Conservation (phyloP, 2,113 vertebrate species). For the Cygnus buccinator region DNA sequence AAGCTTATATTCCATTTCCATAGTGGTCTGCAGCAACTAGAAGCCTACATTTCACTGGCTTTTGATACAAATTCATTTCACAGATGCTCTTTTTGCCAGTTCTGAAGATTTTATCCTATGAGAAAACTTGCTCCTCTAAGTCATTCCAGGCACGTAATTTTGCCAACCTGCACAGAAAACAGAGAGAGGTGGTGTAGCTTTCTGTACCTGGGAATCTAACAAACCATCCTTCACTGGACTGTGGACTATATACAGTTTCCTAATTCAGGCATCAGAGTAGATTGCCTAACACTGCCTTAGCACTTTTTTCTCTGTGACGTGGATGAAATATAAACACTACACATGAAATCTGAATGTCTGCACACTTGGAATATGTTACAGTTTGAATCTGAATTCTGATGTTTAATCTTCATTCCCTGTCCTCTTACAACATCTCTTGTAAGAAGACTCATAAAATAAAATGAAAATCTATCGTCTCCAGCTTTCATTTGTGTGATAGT, state of each 20-base stretch:
- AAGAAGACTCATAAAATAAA: neutral
- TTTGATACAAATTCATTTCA: neutral
- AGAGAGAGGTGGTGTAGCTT: neutral
- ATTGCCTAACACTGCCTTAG: neutral
- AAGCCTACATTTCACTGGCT: neutral
- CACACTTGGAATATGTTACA: neutral
- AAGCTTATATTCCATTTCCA: neutral
- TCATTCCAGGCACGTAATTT: neutral
- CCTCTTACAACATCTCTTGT: neutral
- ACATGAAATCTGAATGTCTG: neutral
- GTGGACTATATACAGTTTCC: neutral
- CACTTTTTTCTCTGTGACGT: neutral
- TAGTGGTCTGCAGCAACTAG: neutral
- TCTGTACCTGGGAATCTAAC: neutral
- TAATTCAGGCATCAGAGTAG: neutral
- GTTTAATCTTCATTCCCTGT: neutral
- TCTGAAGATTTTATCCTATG: neutral
- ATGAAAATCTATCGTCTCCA: neutral
- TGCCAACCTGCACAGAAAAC: neutral
- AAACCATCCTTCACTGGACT: neutral
- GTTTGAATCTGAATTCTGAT: neutral
- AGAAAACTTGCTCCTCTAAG: neutral
- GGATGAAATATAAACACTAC: neutral
- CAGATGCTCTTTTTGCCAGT: neutral
- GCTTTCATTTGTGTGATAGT: neutral